These are phyloP conservation scores for Mycteria americana DNA, from an alignment of 2,797 vertebrate genomes.

Conservation along the genomic window DNA sequence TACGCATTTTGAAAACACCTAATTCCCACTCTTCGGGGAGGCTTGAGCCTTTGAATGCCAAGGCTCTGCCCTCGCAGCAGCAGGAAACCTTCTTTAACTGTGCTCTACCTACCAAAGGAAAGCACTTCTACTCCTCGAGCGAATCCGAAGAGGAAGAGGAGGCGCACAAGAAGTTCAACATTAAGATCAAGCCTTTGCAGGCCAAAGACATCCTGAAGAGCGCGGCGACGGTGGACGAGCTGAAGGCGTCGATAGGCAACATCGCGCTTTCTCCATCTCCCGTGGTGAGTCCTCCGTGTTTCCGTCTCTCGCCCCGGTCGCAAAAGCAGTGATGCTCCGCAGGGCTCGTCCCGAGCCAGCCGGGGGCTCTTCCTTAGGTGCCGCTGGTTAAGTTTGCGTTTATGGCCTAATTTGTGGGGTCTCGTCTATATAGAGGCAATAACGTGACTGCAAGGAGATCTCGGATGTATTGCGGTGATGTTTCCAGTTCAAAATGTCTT, in stretches of 20 bases:
- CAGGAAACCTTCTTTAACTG: constrained; percentile 79
- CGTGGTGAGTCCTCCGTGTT: constrained; percentile 83
- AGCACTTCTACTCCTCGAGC: constrained; percentile 94
- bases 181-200: constrained; percentile 93
- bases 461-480: rapidly evolving
- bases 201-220: constrained; percentile 85
- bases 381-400: rapidly evolving
- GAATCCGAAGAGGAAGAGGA: constrained; percentile 97
- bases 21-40: rapidly evolving
- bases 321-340: rapidly evolving
- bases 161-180: constrained; percentile 92
- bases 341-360: rapidly evolving
- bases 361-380: background rate
- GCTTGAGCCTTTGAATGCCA: rapidly evolving
- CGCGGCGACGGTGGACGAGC: constrained; percentile 89
- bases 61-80: background rate
- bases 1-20: rapidly evolving
- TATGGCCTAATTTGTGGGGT: rapidly evolving
- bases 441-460: too few relatives aligned
- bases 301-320: rapidly evolving
- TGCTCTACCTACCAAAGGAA: constrained; percentile 86
- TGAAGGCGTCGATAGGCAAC: constrained; percentile 93
- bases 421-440: too few relatives aligned
- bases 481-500: rapidly evolving
- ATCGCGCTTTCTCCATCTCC: constrained; percentile 93